phyloP scores from a whole-genome alignment of 2,113 vertebrate genomes.

The Holacanthus passer region DNA sequence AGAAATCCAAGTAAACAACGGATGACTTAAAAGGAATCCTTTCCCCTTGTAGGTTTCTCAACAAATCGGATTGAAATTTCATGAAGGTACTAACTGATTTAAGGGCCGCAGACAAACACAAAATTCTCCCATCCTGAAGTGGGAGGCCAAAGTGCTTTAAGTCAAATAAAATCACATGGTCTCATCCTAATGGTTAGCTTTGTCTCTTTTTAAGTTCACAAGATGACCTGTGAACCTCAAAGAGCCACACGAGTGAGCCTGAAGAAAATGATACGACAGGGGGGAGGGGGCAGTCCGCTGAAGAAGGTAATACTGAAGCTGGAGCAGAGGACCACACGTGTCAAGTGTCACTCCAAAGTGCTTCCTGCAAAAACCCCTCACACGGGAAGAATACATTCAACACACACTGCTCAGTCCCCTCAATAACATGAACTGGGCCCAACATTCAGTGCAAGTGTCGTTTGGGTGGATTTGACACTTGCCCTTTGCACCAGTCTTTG shows the following conservation, averaged over 20 bases:
- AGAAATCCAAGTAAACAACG: background rate
- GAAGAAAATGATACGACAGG: background rate
- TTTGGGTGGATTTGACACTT: background rate
- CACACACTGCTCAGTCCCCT: slow-evolving; percentile 21
- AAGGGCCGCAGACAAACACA: background rate
- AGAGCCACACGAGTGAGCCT: background rate
- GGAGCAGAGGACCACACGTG: slow-evolving; percentile 8
- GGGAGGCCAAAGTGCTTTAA: slow-evolving; percentile 59
- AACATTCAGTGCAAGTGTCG: background rate
- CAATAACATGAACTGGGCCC: background rate
- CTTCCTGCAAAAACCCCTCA: slow-evolving; percentile 51
- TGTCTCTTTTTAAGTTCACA: background rate
- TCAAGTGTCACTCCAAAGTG: slow-evolving; percentile 65
- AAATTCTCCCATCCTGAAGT: slow-evolving; percentile 2
- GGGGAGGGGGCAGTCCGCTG: slow-evolving; percentile 1
- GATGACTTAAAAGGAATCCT: background rate
- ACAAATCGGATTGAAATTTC: background rate
- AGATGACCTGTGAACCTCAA: background rate
- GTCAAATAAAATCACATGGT: slow-evolving; percentile 17
- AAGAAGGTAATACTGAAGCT: slow-evolving; percentile 54
- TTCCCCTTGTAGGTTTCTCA: background rate
- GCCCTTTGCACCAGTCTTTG: background rate
- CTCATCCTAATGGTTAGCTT: background rate
- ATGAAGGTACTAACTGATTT: background rate
- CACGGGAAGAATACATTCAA: slow-evolving; percentile 70